Base-by-base conservation (phyloP, 2,113 vertebrate species). In the Ciconia boyciana region DNA sequence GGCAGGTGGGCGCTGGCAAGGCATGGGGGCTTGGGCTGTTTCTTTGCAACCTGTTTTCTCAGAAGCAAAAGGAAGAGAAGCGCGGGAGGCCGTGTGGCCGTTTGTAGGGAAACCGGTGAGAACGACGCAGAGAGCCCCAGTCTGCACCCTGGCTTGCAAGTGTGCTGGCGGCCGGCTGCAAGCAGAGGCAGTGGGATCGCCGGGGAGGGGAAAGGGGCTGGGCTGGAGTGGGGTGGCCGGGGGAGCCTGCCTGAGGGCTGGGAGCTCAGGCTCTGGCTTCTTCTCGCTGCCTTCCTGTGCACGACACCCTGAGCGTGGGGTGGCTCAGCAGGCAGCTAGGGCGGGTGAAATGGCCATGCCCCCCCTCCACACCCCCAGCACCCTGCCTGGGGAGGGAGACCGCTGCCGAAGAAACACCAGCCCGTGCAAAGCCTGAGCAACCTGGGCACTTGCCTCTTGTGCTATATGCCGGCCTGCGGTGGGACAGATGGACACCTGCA, bases 31-130 rank as follows among this genome's bases (percentile, higher is more conserved):
- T 31, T 2, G 32, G 28, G 12, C 6, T 17, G 1, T 16, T 91
- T 17, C 44, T 41, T 12, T 43, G 6, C 7, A 6, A 32, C 28
- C 34, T 32, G 9, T 9, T 76, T 55, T 46, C n/a, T 52, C 41
- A 6, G 55, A 32, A 65, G 46, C 11, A 69, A 74, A 83, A 41
- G 1, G 3, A 26, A 36, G 16, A 8, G 32, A 64, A 80, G 32
- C 29, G 19, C 5, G 0, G 2, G 54, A 68, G 22, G 11, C 16
- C 4, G 0, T 5, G 1, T 2, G 9, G 60, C 3, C 32, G 10
- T 1, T 4, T 4, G 55, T 3, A 25, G 46, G 29, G 62, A 62
- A 70, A 24, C 4, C 0, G 7, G 34, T 3, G 88, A 60, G 79
- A 72, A 28, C 5, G 8, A 81, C 55, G 58, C 2, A 1, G 65